phyloP scores from a whole-genome alignment of 2,888 invertebrate genomes.

The Scotopteryx bipunctaria region DNA sequence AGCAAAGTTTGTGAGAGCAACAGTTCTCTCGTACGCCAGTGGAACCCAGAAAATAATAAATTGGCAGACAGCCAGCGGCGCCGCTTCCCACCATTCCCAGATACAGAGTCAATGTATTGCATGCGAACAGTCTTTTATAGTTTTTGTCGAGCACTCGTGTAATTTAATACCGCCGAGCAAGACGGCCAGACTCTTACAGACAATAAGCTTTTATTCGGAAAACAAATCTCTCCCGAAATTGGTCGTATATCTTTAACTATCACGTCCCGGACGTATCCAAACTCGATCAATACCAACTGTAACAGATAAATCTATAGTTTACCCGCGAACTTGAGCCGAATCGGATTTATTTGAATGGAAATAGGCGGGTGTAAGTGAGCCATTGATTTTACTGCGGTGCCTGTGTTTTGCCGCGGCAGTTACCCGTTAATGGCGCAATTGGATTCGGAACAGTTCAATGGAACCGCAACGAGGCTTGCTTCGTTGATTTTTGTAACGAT shows the following conservation, averaged over 20 bases:
- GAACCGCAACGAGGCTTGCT: constrained; percentile 49
- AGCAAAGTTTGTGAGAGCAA: constrained; percentile 44
- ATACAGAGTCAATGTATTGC: constrained; percentile 59
- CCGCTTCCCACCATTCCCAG: constrained; percentile 44
- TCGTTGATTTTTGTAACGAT: constrained; percentile 31
- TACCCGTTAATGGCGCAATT: constrained; percentile 63
- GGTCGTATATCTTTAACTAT: constrained; percentile 46
- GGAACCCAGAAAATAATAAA: constrained; percentile 57
- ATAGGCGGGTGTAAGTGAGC: constrained; percentile 57
- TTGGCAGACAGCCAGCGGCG: constrained; percentile 62
- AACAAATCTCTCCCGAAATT: constrained; percentile 55
- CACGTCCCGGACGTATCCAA: constrained; percentile 38
- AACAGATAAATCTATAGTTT: constrained; percentile 45
- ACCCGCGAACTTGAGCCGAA: constrained; percentile 46
- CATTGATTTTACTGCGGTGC: constrained; percentile 64
- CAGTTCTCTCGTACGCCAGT: constrained; percentile 43
- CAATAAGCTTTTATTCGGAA: constrained; percentile 55
- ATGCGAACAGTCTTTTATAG: constrained; percentile 62
- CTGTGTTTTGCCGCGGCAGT: constrained; percentile 58
- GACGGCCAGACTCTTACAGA: constrained; percentile 46
- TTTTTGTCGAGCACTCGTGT: constrained; percentile 58
- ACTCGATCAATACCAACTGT: constrained; percentile 47
- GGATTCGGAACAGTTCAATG: constrained; percentile 55
- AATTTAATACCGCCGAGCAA: constrained; percentile 58
- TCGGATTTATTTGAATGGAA: constrained; percentile 58